phyloP scores from a whole-genome alignment of 2,888 invertebrate species.

The Dasysyrphus tricinctus region DNA sequence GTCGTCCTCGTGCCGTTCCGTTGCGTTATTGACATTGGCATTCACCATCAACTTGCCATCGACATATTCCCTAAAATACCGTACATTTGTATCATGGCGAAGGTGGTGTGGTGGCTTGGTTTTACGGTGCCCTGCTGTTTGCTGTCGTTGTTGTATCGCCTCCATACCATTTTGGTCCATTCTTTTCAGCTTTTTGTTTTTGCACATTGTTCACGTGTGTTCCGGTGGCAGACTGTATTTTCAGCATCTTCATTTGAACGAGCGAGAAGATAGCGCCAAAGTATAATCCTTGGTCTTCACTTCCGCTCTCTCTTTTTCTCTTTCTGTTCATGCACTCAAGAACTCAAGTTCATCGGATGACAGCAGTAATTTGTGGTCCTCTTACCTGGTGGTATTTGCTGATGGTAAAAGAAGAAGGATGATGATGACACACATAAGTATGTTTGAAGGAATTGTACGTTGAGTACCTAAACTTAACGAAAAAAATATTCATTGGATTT shows the following conservation, averaged over 20 bases:
- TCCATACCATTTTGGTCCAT: not conserved
- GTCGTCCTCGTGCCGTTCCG: not conserved
- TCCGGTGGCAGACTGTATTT: not conserved
- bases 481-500: conserved; percentile 1
- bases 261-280: not conserved
- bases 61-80: conserved; percentile 7
- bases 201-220: not conserved
- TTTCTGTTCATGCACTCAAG: not conserved
- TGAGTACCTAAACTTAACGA: not conserved
- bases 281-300: not conserved
- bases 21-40: conserved; percentile 26
- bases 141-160: conserved; percentile 1
- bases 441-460: conserved; percentile 11
- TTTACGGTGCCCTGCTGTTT: conserved; percentile 15
- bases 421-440: conserved; percentile 14
- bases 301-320: not conserved
- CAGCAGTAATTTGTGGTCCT: conserved; percentile 8
- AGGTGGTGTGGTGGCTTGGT: conserved; percentile 17
- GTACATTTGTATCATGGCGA: conserved; percentile 4
- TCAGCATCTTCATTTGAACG: not conserved
- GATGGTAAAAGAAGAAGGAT: not conserved
- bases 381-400: not conserved
- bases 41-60: conserved; percentile 16
- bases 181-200: not conserved
- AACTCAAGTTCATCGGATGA: not conserved